Conservation (phyloP, 2,888 invertebrate genomes). For the Lepidonotus clava region DNA sequence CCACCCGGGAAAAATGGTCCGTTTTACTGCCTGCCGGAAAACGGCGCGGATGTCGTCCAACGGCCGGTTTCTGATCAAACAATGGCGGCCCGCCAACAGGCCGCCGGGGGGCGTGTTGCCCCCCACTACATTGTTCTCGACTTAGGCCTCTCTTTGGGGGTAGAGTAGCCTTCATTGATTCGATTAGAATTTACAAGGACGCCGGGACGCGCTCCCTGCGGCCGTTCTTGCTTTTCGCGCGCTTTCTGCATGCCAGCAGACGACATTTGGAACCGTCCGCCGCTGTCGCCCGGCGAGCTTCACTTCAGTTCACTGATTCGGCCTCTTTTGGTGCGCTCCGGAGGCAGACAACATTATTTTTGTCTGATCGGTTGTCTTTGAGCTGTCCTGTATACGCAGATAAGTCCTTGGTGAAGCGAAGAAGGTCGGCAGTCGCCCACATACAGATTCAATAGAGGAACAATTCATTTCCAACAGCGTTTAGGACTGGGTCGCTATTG, state of each 20-base stretch:
- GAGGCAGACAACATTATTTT: not conserved
- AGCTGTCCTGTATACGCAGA: conserved; percentile 10
- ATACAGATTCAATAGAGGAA: not conserved
- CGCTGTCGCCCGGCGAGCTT: not conserved
- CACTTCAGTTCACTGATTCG: not conserved
- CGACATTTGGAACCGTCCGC: not conserved
- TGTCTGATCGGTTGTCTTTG: not conserved
- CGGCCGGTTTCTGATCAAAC: conserved; percentile 32
- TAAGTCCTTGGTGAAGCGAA: not conserved
- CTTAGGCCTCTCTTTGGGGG: not conserved
- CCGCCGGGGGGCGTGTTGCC: not conserved
- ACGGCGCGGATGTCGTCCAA: conserved; percentile 9
- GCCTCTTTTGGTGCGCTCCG: not conserved
- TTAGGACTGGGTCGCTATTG: no score
- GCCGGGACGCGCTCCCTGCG: not conserved
- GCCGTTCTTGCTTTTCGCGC: not conserved
- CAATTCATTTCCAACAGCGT: not conserved
- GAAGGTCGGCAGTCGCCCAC: not conserved
- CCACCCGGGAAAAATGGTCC: not conserved
- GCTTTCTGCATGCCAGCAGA: not conserved
- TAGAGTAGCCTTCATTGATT: not conserved
- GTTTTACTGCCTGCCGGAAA: conserved; percentile 29
- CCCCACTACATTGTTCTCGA: not conserved
- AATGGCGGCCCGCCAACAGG: not conserved
- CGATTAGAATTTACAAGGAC: conserved; percentile 38